Evolutionary conservation across 2,888 invertebrate genomes (phyloP), one percentile per base, ranked within the genome.

Genomic region (Malacosoma neustria): DNA sequence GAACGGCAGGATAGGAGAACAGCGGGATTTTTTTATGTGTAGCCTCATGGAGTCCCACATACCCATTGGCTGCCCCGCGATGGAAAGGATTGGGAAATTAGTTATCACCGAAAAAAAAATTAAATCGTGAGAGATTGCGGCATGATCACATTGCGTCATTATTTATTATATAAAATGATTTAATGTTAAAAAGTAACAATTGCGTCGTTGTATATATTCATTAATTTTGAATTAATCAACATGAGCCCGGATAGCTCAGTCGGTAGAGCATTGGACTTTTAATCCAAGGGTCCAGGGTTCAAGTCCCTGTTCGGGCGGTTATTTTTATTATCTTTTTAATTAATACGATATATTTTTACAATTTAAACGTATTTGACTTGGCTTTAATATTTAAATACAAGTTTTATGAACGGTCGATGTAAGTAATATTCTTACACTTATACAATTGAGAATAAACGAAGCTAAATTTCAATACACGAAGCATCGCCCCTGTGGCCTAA

Each of bases 231-330:
- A 0, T 1, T 0, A 0, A 0, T 0, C 0, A 0, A 0, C 5
- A 61, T 29, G 45, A 67, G 86, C 86, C 86, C 86, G 85, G 85
- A 85, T 86, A 85, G 86, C 86, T 85, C 85, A 87, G 85, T 87
- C 85, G 86, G 85, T 87, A 87, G 85, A 85, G 87, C 84, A 84
- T 85, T 82, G 84, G 84, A 82, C 84, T 84, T 82, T 81, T 86
- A 85, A 84, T 85, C 86, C 84, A 84, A 85, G 86, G 85, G 85
- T 86, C 84, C 84, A 85, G 85, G 85, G 86, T 86, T 86, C 86
- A 85, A 86, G 85, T 86, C 86, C 85, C 85, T 85, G 85, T 85
- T 85, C 82, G 86, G 84, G 84, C 81, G 85, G 48, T 2, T 11
- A 1, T 11, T 45, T 59, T 66, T 65, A 50, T 46, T 11, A 4